phyloP scores from a whole-genome alignment of 2,797 vertebrate genomes.

The Ispidina lecontei region DNA sequence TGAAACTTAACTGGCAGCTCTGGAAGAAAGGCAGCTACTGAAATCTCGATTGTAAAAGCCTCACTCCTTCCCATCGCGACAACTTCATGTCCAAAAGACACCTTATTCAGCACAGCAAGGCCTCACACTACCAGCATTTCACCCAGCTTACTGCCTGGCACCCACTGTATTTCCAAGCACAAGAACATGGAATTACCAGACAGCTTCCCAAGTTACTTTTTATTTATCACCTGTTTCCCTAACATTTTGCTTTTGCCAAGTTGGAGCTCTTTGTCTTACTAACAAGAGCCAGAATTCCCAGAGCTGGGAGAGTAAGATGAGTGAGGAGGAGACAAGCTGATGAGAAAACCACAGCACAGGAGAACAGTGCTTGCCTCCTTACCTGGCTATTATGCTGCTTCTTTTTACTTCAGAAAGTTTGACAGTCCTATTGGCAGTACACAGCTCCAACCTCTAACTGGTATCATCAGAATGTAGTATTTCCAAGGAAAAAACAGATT shows the following conservation, averaged over 20 bases:
- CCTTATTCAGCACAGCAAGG: not conserved
- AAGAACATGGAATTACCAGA: not conserved
- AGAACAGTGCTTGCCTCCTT: not conserved
- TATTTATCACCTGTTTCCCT: not conserved
- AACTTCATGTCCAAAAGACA: not conserved
- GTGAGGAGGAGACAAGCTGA: not conserved
- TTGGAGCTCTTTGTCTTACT: not conserved
- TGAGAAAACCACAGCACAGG: not conserved
- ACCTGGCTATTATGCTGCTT: not conserved
- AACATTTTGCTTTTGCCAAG: not conserved
- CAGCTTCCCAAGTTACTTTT: not conserved
- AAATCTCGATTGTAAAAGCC: not conserved
- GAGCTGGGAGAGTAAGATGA: not conserved
- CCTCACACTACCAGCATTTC: not conserved
- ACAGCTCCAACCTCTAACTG: not conserved
- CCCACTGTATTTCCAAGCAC: not conserved
- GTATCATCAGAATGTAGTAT: not conserved
- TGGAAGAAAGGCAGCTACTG: not conserved
- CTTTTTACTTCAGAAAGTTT: not conserved
- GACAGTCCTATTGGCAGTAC: not conserved
- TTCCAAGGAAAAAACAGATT: not conserved
- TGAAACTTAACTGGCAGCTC: not conserved
- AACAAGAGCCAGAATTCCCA: not conserved
- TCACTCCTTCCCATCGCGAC: not conserved
- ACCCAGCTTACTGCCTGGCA: not conserved